Evolutionary conservation across 2,797 vertebrate species (phyloP).

Genomic region (Coccyzus lansbergi): DNA sequence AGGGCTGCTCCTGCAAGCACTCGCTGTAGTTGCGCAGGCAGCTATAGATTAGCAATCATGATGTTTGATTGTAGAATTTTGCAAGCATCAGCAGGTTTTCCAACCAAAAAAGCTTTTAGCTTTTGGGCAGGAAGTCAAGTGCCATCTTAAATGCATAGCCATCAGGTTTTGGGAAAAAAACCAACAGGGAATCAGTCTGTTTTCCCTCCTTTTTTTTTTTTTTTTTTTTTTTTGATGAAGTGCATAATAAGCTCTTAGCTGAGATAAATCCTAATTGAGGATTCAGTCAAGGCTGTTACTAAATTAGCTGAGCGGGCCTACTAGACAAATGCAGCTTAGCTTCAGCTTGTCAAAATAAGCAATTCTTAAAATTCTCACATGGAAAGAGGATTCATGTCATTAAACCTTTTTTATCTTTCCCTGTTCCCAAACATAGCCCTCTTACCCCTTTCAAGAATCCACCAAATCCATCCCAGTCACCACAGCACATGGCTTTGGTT

Average conservation of each 20-base stretch:
- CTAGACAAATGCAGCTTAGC: conserved; percentile 28
- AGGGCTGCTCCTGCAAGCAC: neutral
- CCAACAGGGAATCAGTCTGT: neutral
- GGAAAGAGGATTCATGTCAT: neutral
- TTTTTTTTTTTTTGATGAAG: conserved; percentile 5
- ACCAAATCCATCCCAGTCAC: neutral
- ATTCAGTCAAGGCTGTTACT: conserved; percentile 42
- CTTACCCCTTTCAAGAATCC: neutral
- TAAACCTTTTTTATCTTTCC: neutral
- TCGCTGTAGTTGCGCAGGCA: neutral
- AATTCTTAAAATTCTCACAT: neutral
- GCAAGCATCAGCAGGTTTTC: conserved; percentile 4
- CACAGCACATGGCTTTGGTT: neutral
- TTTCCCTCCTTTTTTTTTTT: neutral
- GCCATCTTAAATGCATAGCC: conserved; percentile 24
- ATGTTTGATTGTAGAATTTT: neutral
- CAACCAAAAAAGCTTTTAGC: conserved; percentile 67
- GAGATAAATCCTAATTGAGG: conserved; percentile 51
- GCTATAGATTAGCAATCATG: neutral
- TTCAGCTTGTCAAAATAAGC: conserved; percentile 6
- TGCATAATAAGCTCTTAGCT: conserved; percentile 40
- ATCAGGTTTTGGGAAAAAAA: neutral
- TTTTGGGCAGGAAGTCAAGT: conserved; percentile 55
- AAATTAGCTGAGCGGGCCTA: conserved; percentile 38
- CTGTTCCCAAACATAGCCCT: rapidly evolving